A percentile compares a stretch with the other conserved stretches of the same genome.
phyloP scores from a whole-genome alignment of 1,140 invertebrate species.

The Cyclina sinensis region DNA sequence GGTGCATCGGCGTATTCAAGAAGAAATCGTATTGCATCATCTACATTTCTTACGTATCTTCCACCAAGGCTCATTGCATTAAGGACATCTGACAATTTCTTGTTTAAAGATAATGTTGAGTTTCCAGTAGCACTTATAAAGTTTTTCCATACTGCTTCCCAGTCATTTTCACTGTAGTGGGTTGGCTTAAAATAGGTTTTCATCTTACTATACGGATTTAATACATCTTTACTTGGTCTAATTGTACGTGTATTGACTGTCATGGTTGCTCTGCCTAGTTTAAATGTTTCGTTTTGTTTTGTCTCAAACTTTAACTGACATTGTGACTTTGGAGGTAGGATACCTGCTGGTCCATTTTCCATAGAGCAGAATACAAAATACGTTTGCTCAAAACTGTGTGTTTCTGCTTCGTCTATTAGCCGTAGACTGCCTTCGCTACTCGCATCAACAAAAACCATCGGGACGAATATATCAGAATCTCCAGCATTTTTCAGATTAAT shows the following conservation, averaged over 20 bases:
- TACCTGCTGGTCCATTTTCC: slow-evolving; percentile 14
- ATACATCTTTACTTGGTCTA: neutral
- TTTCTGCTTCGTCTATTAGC: neutral
- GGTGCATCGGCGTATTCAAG: slow-evolving; percentile 28
- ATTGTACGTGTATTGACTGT: neutral
- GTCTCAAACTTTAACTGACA: neutral
- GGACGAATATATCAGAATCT: slow-evolving; percentile 11
- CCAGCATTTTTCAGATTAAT: slow-evolving; percentile 17
- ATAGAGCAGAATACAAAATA: neutral
- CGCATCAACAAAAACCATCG: slow-evolving; percentile 2
- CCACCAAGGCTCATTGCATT: slow-evolving; percentile 36
- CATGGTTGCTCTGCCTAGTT: neutral
- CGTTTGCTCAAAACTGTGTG: neutral
- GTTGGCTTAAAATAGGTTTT: neutral
- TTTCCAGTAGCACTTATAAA: slow-evolving; percentile 18
- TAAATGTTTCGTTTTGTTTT: neutral
- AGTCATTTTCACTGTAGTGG: neutral
- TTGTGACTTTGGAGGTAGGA: neutral
- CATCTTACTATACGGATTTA: slow-evolving; percentile 6
- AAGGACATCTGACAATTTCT: slow-evolving; percentile 13
- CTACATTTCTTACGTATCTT: neutral
- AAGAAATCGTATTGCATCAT: neutral
- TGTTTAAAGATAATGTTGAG: neutral
- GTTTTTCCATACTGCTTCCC: slow-evolving; percentile 25
- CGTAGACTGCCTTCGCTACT: neutral